Conservation (phyloP, 2,888 invertebrate species). For the Phyllotreta cruciferae region DNA sequence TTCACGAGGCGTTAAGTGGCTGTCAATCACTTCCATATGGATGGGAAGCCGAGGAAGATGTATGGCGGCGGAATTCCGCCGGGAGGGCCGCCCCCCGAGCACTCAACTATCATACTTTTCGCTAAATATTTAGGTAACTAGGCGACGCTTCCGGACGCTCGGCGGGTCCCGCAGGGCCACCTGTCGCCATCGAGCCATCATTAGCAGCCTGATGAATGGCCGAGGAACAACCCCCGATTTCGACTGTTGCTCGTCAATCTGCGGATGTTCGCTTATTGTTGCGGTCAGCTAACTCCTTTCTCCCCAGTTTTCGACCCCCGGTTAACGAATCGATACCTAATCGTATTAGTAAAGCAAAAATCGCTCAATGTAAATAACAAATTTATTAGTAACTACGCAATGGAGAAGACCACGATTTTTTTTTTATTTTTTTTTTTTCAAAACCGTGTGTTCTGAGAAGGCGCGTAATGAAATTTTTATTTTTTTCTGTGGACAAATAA, state of each 20-base stretch:
- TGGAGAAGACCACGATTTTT: too few relatives aligned
- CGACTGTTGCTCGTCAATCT: conserved; percentile 54
- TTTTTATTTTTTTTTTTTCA: too few relatives aligned
- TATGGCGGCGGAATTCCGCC: conserved; percentile 37
- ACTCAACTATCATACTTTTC: too few relatives aligned
- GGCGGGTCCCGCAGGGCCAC: conserved; percentile 44
- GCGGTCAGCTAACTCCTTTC: conserved; percentile 33
- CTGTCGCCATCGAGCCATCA: conserved; percentile 56
- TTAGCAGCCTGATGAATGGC: conserved; percentile 58
- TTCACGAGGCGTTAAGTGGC: conserved; percentile 44
- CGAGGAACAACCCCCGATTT: conserved; percentile 59
- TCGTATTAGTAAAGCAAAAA: too few relatives aligned
- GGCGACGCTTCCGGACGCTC: background rate
- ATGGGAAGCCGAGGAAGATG: conserved; percentile 38
- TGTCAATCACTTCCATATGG: conserved; percentile 43
- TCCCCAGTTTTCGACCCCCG: too few relatives aligned
- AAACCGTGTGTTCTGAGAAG: too few relatives aligned
- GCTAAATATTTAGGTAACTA: conserved; percentile 3
- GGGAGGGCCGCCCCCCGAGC: background rate
- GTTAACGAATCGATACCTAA: too few relatives aligned
- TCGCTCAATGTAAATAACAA: too few relatives aligned
- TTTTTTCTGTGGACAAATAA: too few relatives aligned
- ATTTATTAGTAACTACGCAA: too few relatives aligned
- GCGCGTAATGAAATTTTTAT: too few relatives aligned
- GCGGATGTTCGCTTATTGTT: conserved; percentile 32